These are phyloP conservation scores for Malurus elegans DNA, from an alignment of 2,113 vertebrate genomes.

Conservation along the genomic window DNA sequence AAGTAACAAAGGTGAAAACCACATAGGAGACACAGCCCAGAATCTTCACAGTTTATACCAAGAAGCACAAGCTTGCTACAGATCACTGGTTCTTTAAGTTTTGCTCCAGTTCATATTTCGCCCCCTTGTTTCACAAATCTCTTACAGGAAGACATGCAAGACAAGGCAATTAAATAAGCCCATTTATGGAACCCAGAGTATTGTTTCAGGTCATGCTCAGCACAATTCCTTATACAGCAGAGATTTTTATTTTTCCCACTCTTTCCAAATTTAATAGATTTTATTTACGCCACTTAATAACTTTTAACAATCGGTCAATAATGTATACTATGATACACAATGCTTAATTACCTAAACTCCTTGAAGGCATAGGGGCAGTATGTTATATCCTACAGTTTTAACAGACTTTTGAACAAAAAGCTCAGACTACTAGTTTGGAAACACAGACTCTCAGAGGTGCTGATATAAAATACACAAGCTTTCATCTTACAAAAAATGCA, in stretches of 20 bases:
- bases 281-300: not conserved
- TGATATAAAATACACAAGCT: not conserved
- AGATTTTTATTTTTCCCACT: not conserved
- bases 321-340: not conserved
- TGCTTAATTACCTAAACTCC: not conserved
- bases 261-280: not conserved
- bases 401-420: not conserved
- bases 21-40: not conserved
- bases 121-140: not conserved
- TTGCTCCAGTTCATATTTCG: not conserved
- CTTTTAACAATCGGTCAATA: not conserved
- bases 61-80: not conserved
- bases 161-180: not conserved
- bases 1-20: not conserved
- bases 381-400: not conserved
- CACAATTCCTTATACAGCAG: not conserved
- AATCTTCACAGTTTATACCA: not conserved
- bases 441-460: not conserved
- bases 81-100: not conserved
- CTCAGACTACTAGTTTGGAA: not conserved
- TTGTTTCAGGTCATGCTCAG: not conserved
- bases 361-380: not conserved
- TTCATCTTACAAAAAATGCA: not conserved
- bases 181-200: not conserved
- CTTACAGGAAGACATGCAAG: not conserved